phyloP scores from a whole-genome alignment of 2,113 vertebrate genomes.

The Austrofundulus limnaeus region DNA sequence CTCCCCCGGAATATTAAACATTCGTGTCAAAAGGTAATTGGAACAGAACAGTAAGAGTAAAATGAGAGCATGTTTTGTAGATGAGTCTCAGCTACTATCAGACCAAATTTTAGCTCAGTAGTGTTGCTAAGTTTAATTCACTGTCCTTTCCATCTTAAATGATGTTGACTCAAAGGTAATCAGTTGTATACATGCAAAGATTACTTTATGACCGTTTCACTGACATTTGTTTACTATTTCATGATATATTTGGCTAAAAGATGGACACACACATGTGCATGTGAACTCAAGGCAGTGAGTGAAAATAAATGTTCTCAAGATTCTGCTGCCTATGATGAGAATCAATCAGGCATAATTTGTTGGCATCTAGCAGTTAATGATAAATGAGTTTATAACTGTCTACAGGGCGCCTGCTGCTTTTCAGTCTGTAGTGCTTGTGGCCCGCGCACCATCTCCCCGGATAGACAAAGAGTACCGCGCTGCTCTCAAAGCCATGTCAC shows the following conservation, averaged over 20 bases:
- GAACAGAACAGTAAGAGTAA: constrained; percentile 1
- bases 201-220: too few relatives aligned
- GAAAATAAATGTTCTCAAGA: not conserved
- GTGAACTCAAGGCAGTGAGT: too few relatives aligned
- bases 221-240: too few relatives aligned
- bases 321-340: not conserved
- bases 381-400: constrained; percentile 22
- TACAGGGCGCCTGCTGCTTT: constrained; percentile 77
- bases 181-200: too few relatives aligned
- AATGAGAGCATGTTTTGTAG: too few relatives aligned
- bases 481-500: constrained; percentile 75
- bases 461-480: constrained; percentile 84
- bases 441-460: constrained; percentile 79
- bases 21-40: constrained; percentile 89
- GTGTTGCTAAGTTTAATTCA: too few relatives aligned
- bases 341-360: not conserved
- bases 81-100: too few relatives aligned
- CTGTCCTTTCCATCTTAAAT: too few relatives aligned
- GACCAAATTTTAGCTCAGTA: too few relatives aligned
- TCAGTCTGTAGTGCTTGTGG: constrained; percentile 81
- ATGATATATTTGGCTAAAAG: too few relatives aligned
- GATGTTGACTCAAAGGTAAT: too few relatives aligned
- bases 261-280: too few relatives aligned
- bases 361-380: not conserved
- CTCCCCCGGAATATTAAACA: constrained; percentile 82